Evolutionary conservation across 2,888 invertebrate genomes (phyloP).

Genomic region (Lydus trimaculatus): DNA sequence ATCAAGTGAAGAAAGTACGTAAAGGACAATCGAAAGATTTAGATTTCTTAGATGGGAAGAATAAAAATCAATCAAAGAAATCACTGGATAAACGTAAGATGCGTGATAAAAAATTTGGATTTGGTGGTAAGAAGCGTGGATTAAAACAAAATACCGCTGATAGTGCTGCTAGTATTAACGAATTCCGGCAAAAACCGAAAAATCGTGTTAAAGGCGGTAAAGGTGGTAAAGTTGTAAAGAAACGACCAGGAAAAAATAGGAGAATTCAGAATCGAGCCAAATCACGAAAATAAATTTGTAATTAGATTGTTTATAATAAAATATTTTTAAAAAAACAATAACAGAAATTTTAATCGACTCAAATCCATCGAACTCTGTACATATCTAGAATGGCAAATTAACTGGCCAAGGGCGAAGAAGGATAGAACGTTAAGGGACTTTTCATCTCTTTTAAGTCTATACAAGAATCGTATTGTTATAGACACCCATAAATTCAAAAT

Average conservation of each 20-base stretch:
- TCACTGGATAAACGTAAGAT: constrained; percentile 66
- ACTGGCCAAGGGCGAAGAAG: too few species aligned
- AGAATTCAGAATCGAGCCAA: constrained; percentile 61
- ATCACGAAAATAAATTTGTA: not conserved
- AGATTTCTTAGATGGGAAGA: constrained; percentile 77
- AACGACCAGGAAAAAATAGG: constrained; percentile 61
- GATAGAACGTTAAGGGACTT: too few species aligned
- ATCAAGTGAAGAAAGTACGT: constrained; percentile 91
- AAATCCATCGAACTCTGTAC: too few species aligned
- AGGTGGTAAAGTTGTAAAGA: constrained; percentile 31
- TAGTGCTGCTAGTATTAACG: constrained; percentile 74
- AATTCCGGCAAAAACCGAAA: constrained; percentile 56
- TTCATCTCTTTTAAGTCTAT: too few species aligned
- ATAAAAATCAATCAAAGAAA: constrained; percentile 48
- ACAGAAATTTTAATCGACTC: not conserved
- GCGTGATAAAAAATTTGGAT: constrained; percentile 90
- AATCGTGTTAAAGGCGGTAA: constrained; percentile 43
- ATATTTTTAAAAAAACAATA: not conserved
- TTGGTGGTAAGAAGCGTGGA: constrained; percentile 94
- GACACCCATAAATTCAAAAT: too few species aligned
- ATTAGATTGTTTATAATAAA: not conserved
- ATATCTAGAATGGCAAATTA: too few species aligned
- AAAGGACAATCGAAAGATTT: constrained; percentile 80
- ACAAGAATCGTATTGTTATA: too few species aligned
- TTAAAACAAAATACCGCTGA: constrained; percentile 86